These are phyloP conservation scores for Rhombomys opimus DNA, from an alignment of 2,113 vertebrate species.

Conservation along the genomic window DNA sequence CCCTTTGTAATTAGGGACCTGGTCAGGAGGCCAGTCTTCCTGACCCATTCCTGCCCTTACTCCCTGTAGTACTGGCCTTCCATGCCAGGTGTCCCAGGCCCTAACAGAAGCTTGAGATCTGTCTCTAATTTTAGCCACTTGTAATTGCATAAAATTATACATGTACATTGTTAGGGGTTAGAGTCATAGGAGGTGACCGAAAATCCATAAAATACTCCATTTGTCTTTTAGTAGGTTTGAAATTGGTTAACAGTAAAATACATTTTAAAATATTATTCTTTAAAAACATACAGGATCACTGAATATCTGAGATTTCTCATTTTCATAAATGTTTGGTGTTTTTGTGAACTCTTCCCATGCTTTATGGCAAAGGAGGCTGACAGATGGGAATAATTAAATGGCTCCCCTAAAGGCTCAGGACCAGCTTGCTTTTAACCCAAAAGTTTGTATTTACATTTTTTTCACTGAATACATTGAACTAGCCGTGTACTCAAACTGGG, in stretches of 20 bases:
- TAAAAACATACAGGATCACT: neutral
- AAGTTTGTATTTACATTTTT: neutral
- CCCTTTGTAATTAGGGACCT: neutral
- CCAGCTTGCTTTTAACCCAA: neutral
- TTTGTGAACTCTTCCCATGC: conserved; percentile 10
- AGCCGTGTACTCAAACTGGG: neutral
- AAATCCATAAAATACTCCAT: neutral
- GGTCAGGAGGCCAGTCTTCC: neutral
- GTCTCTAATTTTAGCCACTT: conserved; percentile 40
- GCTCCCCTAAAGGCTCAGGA: neutral
- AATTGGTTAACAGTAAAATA: conserved; percentile 53
- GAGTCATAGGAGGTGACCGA: conserved; percentile 1
- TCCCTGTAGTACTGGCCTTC: neutral
- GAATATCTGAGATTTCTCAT: neutral
- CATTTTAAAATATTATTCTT: neutral
- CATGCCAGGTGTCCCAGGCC: neutral
- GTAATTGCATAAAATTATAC: conserved; percentile 51
- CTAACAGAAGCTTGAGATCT: neutral
- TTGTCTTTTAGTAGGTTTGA: conserved; percentile 14
- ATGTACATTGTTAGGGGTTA: neutral
- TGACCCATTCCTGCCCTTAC: neutral
- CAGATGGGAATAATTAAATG: neutral
- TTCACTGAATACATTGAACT: conserved; percentile 1
- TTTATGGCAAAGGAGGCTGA: neutral
- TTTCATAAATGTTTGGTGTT: neutral